Evolutionary conservation across 2,797 vertebrate species (phyloP).

Genomic region (Halcyon chelicuti): DNA sequence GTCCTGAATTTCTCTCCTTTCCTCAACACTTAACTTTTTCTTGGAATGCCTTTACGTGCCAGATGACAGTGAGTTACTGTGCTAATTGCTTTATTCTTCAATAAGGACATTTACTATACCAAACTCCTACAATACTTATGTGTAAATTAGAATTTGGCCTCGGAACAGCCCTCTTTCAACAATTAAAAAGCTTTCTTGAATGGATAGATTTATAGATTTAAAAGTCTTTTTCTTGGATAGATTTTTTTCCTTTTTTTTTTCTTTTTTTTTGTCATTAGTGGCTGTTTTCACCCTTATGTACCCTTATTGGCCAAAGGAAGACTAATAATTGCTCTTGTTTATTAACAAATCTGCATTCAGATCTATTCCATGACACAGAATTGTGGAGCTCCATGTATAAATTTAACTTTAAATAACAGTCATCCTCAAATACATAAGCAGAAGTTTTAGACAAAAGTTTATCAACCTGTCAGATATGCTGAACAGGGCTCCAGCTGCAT

Average conservation of each 20-base stretch:
- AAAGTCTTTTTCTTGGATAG: background rate
- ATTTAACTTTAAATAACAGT: background rate
- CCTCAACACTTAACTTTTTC: slow-evolving; percentile 81
- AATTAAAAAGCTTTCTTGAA: slow-evolving; percentile 52
- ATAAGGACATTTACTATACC: slow-evolving; percentile 79
- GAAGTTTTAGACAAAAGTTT: slow-evolving; percentile 27
- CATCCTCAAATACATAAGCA: slow-evolving; percentile 7
- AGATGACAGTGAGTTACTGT: slow-evolving; percentile 81
- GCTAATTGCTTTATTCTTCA: slow-evolving; percentile 80
- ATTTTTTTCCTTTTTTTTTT: background rate
- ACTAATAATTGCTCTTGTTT: background rate
- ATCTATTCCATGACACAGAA: background rate
- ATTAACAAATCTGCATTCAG: slow-evolving; percentile 3
- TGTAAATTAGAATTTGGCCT: slow-evolving; percentile 76
- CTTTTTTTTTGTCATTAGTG: background rate
- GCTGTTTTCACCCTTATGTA: background rate
- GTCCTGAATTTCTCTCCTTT: slow-evolving; percentile 83
- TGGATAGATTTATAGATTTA: slow-evolving; percentile 34
- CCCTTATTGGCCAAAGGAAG: background rate
- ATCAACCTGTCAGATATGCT: background rate
- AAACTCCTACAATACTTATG: slow-evolving; percentile 79
- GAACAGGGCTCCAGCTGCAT: background rate
- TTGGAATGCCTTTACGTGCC: slow-evolving; percentile 79
- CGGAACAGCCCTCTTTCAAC: slow-evolving; percentile 70
- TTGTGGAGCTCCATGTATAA: background rate